Base-by-base conservation (phyloP, 2,888 invertebrate species). In the Cataglyphis altisquamis region DNA sequence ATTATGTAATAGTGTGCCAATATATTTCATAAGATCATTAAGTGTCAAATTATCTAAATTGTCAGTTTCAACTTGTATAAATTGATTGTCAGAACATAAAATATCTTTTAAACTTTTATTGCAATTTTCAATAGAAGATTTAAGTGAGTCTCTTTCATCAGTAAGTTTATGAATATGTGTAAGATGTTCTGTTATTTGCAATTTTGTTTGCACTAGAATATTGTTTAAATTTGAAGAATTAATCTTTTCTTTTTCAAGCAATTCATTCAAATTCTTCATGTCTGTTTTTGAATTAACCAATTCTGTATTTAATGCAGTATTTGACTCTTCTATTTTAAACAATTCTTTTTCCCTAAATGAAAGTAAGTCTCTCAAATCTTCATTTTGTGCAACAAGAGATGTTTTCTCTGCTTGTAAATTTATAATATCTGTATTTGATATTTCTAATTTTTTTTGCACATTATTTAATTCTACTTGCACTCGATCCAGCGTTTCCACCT, bases 401-500 rank as follows among this genome's bases (percentile, higher is more conserved):
- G 82, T 36, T 21, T 90, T 70, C 41, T 90, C 84, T 1, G 83
- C 66, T 70, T 87, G 83, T 36, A 93, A 67, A 25, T 41, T 73
- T n/a, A 64, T 18, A n/a, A 88, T 64, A 68, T 88, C 60, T 12
- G 55, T 57, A 74, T 64, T 83, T 48, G 48, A 41, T n/a, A 10
- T 66, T 75, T 36, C 39, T 6, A 82, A 83, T 57, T 72, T 83
- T 25, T 80, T 81, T n/a, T 87, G 70, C 0, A 84, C 21, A 12
- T 39, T 25, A 15, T 68, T 72, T 18, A 92, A 81, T 66, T 92
- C 84, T 5, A 63, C 72, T 72, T 88, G 82, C 4, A 91, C 48
- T 48, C 8, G 72, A 78, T 88, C 77, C 63, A 91, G 52, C 6
- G 67, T 67, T 78, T 88, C 73, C 1, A 87, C 77, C 21, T 88